These are phyloP conservation scores for Mamestra brassicae DNA, from an alignment of 2,888 invertebrate genomes.

Conservation along the genomic window DNA sequence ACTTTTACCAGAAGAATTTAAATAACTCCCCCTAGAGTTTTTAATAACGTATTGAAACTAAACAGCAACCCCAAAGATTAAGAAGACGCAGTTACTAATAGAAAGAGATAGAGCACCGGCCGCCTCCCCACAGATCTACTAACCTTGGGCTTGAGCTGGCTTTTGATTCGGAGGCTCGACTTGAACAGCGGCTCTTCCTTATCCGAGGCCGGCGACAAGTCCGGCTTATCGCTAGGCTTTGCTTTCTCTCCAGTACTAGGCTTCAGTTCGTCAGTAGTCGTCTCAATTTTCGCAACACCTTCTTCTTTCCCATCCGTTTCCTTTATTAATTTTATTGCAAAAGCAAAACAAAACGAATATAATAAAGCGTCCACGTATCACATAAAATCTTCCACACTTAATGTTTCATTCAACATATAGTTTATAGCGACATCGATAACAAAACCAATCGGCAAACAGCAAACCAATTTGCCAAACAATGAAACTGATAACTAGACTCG, in stretches of 20 bases:
- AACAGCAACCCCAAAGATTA: slow-evolving; percentile 73
- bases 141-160: slow-evolving; percentile 85
- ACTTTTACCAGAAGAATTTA: slow-evolving; percentile 38
- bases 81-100: slow-evolving; percentile 82
- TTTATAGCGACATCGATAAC: slow-evolving; percentile 80
- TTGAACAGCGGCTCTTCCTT: slow-evolving; percentile 89
- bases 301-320: slow-evolving; percentile 83
- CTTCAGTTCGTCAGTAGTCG: slow-evolving; percentile 88
- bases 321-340: slow-evolving; percentile 86
- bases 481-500: slow-evolving; percentile 62
- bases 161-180: slow-evolving; percentile 86
- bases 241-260: slow-evolving; percentile 81
- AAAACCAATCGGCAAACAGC: slow-evolving; percentile 76
- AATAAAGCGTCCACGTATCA: slow-evolving; percentile 80
- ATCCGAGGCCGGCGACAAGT: slow-evolving; percentile 80
- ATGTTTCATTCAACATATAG: slow-evolving; percentile 68
- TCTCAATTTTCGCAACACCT: slow-evolving; percentile 88
- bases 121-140: slow-evolving; percentile 75
- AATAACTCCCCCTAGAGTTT: slow-evolving; percentile 65
- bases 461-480: slow-evolving; percentile 80
- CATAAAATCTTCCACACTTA: slow-evolving; percentile 69
- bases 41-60: slow-evolving; percentile 62
- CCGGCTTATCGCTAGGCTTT: slow-evolving; percentile 74
- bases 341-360: slow-evolving; percentile 86
- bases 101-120: slow-evolving; percentile 75